A percentile compares a stretch with the other conserved stretches of the same genome.
phyloP scores from a whole-genome alignment of 2,888 invertebrate species.

The Leptopilina syphax region DNA sequence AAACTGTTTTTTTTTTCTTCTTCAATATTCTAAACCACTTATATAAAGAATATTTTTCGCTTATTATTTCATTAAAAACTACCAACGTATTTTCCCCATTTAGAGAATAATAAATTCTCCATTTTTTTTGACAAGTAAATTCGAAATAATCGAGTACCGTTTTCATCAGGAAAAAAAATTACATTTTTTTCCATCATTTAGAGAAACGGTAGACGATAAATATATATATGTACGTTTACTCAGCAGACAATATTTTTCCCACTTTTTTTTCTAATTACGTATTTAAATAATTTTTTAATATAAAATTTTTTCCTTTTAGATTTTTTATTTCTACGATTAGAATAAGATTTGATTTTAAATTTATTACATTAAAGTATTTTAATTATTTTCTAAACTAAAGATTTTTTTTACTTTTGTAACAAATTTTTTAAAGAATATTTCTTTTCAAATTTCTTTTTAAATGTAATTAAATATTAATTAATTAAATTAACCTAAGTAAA shows the following conservation, averaged over 20 bases:
- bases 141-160: conserved; percentile 10
- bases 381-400: too few relatives aligned
- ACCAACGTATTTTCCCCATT: conserved; percentile 23
- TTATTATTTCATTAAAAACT: conserved; percentile 7
- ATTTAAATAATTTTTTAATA: neutral
- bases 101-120: conserved; percentile 9
- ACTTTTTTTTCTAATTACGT: neutral
- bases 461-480: too few relatives aligned
- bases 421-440: too few relatives aligned
- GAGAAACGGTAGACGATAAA: neutral
- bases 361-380: too few relatives aligned
- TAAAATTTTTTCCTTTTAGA: too few relatives aligned
- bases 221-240: neutral
- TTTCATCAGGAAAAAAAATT: neutral
- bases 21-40: neutral
- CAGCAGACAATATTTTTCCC: neutral
- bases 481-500: too few relatives aligned
- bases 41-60: neutral
- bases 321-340: too few relatives aligned
- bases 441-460: too few relatives aligned
- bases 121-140: conserved; percentile 8
- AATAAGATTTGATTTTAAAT: too few relatives aligned
- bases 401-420: too few relatives aligned
- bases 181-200: neutral
- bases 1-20: neutral